Evolutionary conservation across 2,113 vertebrate species (phyloP).

Genomic region (Silurus glanis): DNA sequence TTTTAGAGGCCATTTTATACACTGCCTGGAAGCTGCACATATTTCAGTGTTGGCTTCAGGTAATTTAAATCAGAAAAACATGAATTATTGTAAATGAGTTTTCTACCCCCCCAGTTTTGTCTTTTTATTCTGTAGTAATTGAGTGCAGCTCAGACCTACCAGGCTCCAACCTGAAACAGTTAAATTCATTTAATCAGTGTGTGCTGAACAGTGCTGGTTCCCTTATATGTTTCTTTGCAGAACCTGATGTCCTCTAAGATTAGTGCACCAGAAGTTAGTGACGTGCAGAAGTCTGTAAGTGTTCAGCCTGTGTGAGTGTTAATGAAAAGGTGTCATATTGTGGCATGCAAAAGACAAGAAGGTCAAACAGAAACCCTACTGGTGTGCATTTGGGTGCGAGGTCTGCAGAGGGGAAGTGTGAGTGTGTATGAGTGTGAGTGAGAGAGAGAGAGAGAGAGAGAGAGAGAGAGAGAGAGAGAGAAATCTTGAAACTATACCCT

Average conservation of each 20-base stretch:
- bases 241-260: conserved; percentile 7
- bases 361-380: conserved; percentile 6
- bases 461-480: conserved; percentile 9
- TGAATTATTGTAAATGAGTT: not conserved
- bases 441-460: not conserved
- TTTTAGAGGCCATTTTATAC: conserved; percentile 25
- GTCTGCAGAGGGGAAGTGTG: conserved; percentile 14
- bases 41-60: conserved; percentile 46
- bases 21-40: conserved; percentile 27
- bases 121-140: not conserved
- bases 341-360: not conserved
- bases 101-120: not conserved
- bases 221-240: conserved; percentile 1
- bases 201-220: not conserved
- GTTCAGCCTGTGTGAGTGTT: not conserved
- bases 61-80: not conserved
- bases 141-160: not conserved
- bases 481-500: conserved; percentile 30
- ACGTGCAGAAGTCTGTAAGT: conserved; percentile 28
- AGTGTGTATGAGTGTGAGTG: conserved; percentile 15
- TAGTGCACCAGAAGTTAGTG: not conserved
- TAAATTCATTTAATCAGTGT: not conserved
- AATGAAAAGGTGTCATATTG: not conserved
- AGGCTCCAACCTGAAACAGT: not conserved
- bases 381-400: not conserved